Evolutionary conservation across 2,113 vertebrate genomes (phyloP).

Genomic region (Vidua macroura): DNA sequence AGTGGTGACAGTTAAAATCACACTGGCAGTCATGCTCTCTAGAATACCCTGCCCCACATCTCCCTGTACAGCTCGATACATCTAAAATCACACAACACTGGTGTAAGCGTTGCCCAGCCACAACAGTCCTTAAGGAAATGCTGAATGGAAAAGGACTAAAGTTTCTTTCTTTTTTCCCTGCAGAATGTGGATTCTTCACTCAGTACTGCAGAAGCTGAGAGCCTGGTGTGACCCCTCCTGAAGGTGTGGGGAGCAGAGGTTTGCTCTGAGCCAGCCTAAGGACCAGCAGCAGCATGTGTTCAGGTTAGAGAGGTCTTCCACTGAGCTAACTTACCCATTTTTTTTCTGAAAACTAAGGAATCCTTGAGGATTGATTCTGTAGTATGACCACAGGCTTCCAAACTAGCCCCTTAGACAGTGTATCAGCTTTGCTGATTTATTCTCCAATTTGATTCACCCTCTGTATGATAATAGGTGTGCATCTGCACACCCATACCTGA

Average conservation of each 20-base stretch:
- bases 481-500: fast-evolving
- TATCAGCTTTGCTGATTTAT: not conserved
- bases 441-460: not conserved
- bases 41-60: conserved; percentile 88
- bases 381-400: not conserved
- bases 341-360: not conserved
- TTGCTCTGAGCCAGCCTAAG: not conserved
- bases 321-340: not conserved
- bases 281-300: fast-evolving
- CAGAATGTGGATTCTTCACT: not conserved
- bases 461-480: fast-evolving
- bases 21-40: conserved; percentile 88
- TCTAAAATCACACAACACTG: conserved; percentile 76
- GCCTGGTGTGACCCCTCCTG: too few relatives aligned
- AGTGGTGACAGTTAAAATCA: conserved; percentile 86
- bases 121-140: not conserved
- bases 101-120: conserved; percentile 53
- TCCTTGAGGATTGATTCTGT: not conserved
- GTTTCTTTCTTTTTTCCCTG: not conserved
- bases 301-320: not conserved
- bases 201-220: too few relatives aligned
- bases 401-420: not conserved
- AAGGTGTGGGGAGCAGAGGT: not conserved
- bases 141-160: not conserved
- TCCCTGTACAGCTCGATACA: conserved; percentile 85